phyloP scores from a whole-genome alignment of 2,888 invertebrate genomes.

The Malachius bipustulatus region DNA sequence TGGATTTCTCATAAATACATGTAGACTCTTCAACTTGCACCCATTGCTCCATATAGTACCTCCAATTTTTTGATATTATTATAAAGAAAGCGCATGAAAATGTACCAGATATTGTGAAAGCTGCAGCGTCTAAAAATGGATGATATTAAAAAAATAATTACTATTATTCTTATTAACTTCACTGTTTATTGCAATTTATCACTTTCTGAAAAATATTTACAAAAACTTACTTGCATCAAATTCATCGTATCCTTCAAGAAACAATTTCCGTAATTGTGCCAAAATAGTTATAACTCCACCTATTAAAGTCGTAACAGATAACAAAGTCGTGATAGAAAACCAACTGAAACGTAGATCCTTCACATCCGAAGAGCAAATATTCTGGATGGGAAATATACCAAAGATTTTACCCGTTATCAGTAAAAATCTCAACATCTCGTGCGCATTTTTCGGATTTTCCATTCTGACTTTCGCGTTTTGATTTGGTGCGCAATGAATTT shows the following conservation, averaged over 20 bases:
- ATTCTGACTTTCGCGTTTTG: too few species aligned
- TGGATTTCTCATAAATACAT: neutral
- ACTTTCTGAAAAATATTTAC: neutral
- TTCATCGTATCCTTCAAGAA: neutral
- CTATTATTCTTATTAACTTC: too few species aligned
- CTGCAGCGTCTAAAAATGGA: neutral
- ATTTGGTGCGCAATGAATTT: too few species aligned
- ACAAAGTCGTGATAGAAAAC: neutral
- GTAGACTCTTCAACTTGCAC: neutral
- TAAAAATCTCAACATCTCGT: neutral
- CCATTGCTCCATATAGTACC: neutral
- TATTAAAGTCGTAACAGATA: neutral
- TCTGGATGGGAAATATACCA: neutral
- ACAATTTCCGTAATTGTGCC: too few species aligned
- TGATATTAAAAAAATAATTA: neutral
- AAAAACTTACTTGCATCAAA: constrained; percentile 1
- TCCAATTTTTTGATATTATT: neutral
- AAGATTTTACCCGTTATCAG: neutral
- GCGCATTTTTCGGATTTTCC: too few species aligned
- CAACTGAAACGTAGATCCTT: neutral
- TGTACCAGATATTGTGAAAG: neutral
- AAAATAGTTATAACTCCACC: neutral
- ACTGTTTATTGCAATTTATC: too few species aligned
- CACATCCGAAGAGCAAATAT: constrained; percentile 1
- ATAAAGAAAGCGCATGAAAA: neutral